Evolutionary conservation across 2,113 vertebrate genomes (phyloP).

Genomic region (Sclerurus mexicanus): DNA sequence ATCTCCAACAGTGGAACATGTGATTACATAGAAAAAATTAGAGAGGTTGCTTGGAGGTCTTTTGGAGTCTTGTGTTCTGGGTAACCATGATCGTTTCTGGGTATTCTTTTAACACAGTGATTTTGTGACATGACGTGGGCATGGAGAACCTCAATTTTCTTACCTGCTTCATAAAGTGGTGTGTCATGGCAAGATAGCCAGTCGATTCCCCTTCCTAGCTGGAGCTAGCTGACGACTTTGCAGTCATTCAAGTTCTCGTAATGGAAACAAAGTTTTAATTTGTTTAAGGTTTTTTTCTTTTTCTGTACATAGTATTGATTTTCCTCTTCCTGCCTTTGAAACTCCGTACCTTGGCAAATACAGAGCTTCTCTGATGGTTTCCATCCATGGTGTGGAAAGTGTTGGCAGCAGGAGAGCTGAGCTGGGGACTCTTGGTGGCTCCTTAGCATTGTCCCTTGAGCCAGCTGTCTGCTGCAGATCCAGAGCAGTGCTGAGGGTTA

Average conservation of each 20-base stretch:
- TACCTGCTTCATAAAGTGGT: not conserved
- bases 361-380: not conserved
- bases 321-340: not conserved
- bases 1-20: not conserved
- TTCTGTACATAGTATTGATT: not conserved
- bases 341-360: not conserved
- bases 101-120: not conserved
- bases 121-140: not conserved
- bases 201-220: not conserved
- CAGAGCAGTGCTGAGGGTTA: not conserved
- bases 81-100: not conserved
- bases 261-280: not conserved
- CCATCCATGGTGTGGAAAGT: not conserved
- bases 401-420: not conserved
- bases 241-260: not conserved
- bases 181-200: not conserved
- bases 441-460: fast-evolving
- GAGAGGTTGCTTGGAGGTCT: not conserved
- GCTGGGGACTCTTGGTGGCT: not conserved
- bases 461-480: not conserved
- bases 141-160: not conserved
- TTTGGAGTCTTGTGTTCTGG: not conserved
- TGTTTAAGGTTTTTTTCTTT: not conserved
- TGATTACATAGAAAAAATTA: not conserved
- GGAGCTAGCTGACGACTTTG: not conserved